Base-by-base conservation (phyloP, 2,888 invertebrate genomes). In the Chloroclysta siterata region DNA sequence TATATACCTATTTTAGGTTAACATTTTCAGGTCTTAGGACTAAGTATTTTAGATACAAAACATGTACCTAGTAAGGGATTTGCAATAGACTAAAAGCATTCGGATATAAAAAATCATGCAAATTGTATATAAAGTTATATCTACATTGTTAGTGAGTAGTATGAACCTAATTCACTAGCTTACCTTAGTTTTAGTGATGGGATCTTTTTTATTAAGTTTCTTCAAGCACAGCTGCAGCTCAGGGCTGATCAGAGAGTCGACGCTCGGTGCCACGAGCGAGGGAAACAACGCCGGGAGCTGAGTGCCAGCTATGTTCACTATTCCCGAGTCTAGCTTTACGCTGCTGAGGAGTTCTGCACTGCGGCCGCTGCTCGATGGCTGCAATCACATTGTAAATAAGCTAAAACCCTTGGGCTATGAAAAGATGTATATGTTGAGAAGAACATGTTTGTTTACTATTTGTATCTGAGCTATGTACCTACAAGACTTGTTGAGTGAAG, bases 301-400 rank as follows among this genome's bases (percentile, higher is more conserved):
- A 0, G 82, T 81, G 0, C 67, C 71, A 0, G 61, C 71, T 0
- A 67, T 15, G 4, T 57, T 68, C 54, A 77, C 65, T 58, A 73
- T 65, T 5, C 72, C 75, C 1, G 75, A 58, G 7, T 81, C 83
- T 4, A 81, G 51, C 15, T 75, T 79, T 14, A 77, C 64, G 94
- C 91, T 81, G 47, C 94, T 95, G 44, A 98, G 90, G 15, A 97
- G 90, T 80, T 97, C 97, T 0, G 98, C 98, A 84, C 97, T 97
- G 56, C 98, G 95, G 13, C 97, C 96, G 83, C 98, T 98, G 82
- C 96, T 98, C 17, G 98, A 97, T 2, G 98, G 98, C 98, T 98
- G 81, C 11, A 94, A 90, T n/a, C 1, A 10, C 5, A 10, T 36
- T 11, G 14, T 54, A 14, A 44, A 44, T 53, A 29, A 33, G 28